phyloP scores from a whole-genome alignment of 1,140 invertebrate species.

The Schlechtendalia chinensis region DNA sequence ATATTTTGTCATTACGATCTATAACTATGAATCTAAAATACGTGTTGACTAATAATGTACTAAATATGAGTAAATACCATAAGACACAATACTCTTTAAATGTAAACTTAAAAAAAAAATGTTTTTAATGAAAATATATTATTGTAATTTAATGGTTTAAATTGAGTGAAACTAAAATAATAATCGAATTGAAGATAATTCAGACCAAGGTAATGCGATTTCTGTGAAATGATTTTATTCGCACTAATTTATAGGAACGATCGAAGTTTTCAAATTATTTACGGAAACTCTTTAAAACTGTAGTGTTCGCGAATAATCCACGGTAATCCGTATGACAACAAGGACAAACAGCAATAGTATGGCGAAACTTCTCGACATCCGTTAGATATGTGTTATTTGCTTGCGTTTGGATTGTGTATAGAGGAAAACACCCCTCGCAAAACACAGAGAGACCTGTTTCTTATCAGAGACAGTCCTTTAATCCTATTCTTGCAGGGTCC shows the following conservation, averaged over 20 bases:
- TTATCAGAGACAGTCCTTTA: slow-evolving; percentile 35
- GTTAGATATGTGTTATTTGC: slow-evolving; percentile 22
- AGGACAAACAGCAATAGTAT: background rate
- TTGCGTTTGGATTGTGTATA: slow-evolving; percentile 10
- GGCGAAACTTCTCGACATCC: slow-evolving; percentile 15
- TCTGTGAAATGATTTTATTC: background rate
- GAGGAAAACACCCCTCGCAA: background rate
- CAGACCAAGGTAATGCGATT: background rate
- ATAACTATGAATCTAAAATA: too few relatives aligned
- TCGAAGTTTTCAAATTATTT: slow-evolving; percentile 3
- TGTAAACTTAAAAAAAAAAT: too few relatives aligned
- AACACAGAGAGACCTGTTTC: slow-evolving; percentile 16
- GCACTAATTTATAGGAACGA: too few relatives aligned
- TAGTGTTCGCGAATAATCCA: background rate
- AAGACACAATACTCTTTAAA: too few relatives aligned
- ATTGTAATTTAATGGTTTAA: background rate
- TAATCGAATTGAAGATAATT: background rate
- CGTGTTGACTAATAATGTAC: too few relatives aligned
- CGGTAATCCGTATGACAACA: slow-evolving; percentile 15
- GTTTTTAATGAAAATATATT: too few relatives aligned
- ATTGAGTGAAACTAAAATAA: background rate
- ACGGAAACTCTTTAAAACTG: slow-evolving; percentile 22
- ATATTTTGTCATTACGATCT: too few relatives aligned
- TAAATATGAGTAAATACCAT: too few relatives aligned
- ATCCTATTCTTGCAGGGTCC: slow-evolving; percentile 34